phyloP scores from a whole-genome alignment of 2,113 vertebrate species.

The Orthochromis indermauri region DNA sequence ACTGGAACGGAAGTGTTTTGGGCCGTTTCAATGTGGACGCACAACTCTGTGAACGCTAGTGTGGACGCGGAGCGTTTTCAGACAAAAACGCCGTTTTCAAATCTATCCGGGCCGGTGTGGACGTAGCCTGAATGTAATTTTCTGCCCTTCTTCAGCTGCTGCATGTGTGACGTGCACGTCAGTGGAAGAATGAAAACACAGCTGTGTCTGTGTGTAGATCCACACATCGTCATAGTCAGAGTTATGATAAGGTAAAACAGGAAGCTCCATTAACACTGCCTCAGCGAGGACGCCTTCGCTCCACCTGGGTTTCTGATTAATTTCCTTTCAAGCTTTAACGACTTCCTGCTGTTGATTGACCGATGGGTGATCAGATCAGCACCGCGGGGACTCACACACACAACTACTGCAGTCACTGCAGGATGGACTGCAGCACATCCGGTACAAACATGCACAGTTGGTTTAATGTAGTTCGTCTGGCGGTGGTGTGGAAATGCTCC shows the following conservation, averaged over 20 bases:
- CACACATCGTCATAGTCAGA: neutral
- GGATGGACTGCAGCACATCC: neutral
- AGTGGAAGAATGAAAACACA: neutral
- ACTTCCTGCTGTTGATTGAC: neutral
- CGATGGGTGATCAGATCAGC: neutral
- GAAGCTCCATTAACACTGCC: neutral
- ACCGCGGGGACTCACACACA: neutral
- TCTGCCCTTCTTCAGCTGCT: neutral
- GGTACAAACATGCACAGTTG: neutral
- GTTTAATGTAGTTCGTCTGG: neutral
- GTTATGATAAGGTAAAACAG: neutral
- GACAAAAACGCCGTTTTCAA: accelerated
- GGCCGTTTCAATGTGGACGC: neutral
- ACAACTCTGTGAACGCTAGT: neutral
- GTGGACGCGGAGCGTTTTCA: neutral
- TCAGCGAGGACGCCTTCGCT: neutral
- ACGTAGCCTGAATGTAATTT: neutral
- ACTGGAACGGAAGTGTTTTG: accelerated
- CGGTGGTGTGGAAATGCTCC: neutral
- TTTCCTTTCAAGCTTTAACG: neutral
- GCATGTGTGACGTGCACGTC: neutral
- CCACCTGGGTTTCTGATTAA: neutral
- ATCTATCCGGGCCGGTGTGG: neutral
- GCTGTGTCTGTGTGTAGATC: neutral
- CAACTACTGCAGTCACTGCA: neutral